Conservation (phyloP, 2,797 vertebrate genomes). For the Saxicola maurus region DNA sequence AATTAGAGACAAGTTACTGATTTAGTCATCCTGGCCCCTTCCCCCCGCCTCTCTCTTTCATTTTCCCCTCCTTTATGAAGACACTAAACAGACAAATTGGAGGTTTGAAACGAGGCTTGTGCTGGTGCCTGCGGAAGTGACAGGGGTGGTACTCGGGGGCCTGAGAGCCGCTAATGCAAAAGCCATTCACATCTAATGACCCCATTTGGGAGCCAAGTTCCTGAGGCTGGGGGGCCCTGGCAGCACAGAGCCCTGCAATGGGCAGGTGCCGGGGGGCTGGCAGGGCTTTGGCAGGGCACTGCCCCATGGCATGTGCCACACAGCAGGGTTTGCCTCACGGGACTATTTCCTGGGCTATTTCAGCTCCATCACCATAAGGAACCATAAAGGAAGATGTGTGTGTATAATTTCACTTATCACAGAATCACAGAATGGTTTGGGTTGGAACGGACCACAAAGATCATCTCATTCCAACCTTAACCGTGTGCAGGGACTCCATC, state of each 20-base stretch:
- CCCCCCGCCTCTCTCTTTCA: conserved; percentile 37
- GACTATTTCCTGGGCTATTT: not conserved
- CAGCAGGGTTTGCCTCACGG: rapidly evolving
- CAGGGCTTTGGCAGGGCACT: not conserved
- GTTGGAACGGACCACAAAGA: not conserved
- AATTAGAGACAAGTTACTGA: conserved; percentile 70
- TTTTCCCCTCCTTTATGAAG: conserved; percentile 65
- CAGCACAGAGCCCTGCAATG: not conserved
- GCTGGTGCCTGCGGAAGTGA: conserved; percentile 58
- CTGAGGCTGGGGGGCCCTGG: not conserved
- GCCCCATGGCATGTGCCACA: too few relatives aligned
- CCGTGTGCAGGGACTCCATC: rapidly evolving
- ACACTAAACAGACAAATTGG: conserved; percentile 72
- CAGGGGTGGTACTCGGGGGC: conserved; percentile 20
- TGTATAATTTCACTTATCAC: not conserved
- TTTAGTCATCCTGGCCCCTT: conserved; percentile 38
- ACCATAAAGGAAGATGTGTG: not conserved
- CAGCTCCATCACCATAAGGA: not conserved
- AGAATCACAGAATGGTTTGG: not conserved
- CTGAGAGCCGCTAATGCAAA: conserved; percentile 51
- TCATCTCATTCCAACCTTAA: not conserved
- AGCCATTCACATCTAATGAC: conserved; percentile 43
- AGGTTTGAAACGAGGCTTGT: conserved; percentile 60
- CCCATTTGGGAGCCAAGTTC: conserved; percentile 28
- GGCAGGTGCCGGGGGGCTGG: not conserved